phyloP scores from a whole-genome alignment of 2,797 vertebrate genomes.

The Eulemur rubriventer region DNA sequence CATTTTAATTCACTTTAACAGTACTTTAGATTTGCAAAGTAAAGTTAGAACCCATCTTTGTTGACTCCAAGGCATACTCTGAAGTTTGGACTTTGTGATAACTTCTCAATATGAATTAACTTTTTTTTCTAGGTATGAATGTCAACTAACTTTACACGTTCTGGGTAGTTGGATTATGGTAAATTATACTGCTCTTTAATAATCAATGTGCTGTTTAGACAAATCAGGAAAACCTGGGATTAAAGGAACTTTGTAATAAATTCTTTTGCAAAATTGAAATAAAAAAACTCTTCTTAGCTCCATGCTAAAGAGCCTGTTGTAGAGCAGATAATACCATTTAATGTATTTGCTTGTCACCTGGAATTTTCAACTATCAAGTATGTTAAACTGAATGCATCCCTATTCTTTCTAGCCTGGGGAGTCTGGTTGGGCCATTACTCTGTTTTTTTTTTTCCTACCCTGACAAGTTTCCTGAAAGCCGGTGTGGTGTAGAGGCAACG shows the following conservation, averaged over 20 bases:
- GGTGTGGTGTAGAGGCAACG: rapidly evolving
- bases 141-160: background rate
- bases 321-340: background rate
- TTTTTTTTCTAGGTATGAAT: background rate
- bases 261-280: background rate
- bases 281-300: background rate
- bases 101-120: background rate
- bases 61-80: background rate
- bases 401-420: background rate
- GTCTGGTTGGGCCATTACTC: background rate
- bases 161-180: background rate
- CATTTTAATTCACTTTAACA: background rate
- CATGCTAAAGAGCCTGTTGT: background rate
- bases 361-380: background rate
- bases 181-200: background rate
- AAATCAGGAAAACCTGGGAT: background rate
- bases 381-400: background rate
- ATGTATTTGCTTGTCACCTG: background rate
- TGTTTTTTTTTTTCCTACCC: background rate
- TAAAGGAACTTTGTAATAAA: background rate
- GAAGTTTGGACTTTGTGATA: background rate
- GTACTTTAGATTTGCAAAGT: background rate
- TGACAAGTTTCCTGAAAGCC: background rate
- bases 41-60: background rate
- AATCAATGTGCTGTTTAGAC: background rate